Conservation (phyloP, 2,797 vertebrate species). For the Rhabdophis nuchalis region DNA sequence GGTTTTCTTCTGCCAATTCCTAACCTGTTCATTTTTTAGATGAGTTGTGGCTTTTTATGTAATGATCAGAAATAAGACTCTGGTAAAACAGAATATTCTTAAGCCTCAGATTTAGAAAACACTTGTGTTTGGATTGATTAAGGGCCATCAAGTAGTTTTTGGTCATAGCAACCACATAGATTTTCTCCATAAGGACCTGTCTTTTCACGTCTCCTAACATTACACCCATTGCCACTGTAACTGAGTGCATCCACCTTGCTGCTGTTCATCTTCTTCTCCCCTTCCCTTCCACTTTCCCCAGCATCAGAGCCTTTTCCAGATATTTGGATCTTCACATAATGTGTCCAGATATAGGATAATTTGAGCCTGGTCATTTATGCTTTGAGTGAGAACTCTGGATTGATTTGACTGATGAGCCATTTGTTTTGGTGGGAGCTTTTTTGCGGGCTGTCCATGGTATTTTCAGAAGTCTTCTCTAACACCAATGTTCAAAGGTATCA, state of each 20-base stretch:
- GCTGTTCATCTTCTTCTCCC: neutral
- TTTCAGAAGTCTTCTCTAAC: neutral
- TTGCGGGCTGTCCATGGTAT: neutral
- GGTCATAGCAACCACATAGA: neutral
- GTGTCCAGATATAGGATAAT: neutral
- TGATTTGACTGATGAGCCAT: neutral
- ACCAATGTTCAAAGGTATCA: neutral
- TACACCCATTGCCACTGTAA: neutral
- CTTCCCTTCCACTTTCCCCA: neutral
- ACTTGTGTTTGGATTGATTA: neutral
- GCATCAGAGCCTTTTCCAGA: neutral
- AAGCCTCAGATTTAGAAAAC: neutral
- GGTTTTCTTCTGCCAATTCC: neutral
- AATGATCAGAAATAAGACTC: neutral
- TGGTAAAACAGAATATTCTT: neutral
- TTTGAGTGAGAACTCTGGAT: neutral
- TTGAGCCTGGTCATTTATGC: neutral
- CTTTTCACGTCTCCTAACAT: neutral
- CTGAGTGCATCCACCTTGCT: neutral
- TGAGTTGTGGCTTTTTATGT: neutral
- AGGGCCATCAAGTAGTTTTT: neutral
- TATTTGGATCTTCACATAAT: neutral
- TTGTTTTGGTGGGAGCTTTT: neutral
- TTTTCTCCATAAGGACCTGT: neutral
- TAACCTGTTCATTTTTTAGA: neutral